Evolutionary conservation across 1,140 invertebrate species (phyloP).

Genomic region (Asobara japonica): DNA sequence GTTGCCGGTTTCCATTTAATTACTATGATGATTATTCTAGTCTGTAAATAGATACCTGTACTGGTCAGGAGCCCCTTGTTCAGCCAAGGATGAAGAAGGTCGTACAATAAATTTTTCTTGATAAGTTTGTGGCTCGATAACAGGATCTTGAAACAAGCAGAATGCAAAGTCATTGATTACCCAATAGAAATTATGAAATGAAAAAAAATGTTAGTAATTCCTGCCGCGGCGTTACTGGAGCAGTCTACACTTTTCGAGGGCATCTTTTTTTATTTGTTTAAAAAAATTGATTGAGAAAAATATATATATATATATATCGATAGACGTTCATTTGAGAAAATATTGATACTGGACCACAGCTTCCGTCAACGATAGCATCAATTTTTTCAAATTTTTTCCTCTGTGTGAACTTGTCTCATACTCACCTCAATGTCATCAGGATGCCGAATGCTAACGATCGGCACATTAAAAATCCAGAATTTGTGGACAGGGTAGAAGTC

Average conservation of each 20-base stretch:
- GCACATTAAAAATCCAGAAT: slow-evolving; percentile 43
- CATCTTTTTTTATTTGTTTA: no score
- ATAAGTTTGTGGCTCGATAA: slow-evolving; percentile 70
- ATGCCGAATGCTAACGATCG: slow-evolving; percentile 48
- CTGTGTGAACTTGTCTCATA: not conserved
- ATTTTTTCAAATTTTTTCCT: not conserved
- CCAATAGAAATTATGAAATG: no score
- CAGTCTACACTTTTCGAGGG: no score
- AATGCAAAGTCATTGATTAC: slow-evolving; percentile 21
- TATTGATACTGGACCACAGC: not conserved
- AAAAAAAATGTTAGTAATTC: no score
- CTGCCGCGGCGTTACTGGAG: no score
- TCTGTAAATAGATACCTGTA: slow-evolving; percentile 58
- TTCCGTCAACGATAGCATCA: no score
- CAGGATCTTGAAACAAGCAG: slow-evolving; percentile 49
- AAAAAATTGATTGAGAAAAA: no score
- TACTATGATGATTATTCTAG: not conserved
- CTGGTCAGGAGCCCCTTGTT: slow-evolving; percentile 68
- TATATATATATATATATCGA: no score
- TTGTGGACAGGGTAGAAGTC: slow-evolving; percentile 45
- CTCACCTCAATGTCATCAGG: slow-evolving; percentile 62
- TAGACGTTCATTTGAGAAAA: no score
- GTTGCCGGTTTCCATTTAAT: not conserved
- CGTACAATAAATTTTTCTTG: slow-evolving; percentile 70
- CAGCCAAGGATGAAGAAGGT: slow-evolving; percentile 70